These are phyloP conservation scores for Arrhopalites spinosus DNA, from an alignment of 2,888 invertebrate genomes.

Conservation along the genomic window DNA sequence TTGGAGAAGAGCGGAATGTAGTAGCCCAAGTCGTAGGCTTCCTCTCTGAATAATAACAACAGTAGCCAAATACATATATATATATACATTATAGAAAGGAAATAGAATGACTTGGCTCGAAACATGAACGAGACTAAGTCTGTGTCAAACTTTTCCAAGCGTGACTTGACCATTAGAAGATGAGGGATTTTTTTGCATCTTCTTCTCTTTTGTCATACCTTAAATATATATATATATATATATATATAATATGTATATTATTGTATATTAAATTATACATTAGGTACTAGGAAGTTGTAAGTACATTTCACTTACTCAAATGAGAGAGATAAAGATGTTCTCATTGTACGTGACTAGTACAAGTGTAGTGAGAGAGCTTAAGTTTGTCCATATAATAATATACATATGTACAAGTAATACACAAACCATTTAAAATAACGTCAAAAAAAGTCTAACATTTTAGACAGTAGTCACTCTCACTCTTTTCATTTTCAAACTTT, in stretches of 20 bases:
- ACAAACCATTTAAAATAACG: too few relatives aligned
- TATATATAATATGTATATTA: not conserved
- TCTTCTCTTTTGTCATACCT: not conserved
- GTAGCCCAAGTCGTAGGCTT: too few relatives aligned
- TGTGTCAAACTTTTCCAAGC: slow-evolving; percentile 25
- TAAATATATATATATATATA: not conserved
- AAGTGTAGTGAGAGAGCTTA: not conserved
- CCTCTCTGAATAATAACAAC: too few relatives aligned
- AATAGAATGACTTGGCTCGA: not conserved
- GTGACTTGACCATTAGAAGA: slow-evolving; percentile 33
- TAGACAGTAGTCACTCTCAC: slow-evolving; percentile 7
- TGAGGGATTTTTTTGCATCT: slow-evolving; percentile 1
- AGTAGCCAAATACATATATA: too few relatives aligned
- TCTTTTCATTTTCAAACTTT: not conserved
- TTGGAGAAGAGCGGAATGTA: too few relatives aligned
- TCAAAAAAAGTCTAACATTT: too few relatives aligned
- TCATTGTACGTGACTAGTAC: slow-evolving; percentile 7
- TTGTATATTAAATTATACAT: not conserved
- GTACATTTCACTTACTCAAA: not conserved
- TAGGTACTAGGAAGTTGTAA: not conserved
- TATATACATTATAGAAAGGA: too few relatives aligned
- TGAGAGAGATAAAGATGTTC: slow-evolving; percentile 1
- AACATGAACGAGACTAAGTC: not conserved
- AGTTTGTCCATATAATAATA: too few relatives aligned
- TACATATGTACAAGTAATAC: too few relatives aligned